Evolutionary conservation across 2,888 invertebrate genomes (phyloP), one percentile per base, ranked within the genome.

Genomic region (Torymus aiolomorphi): DNA sequence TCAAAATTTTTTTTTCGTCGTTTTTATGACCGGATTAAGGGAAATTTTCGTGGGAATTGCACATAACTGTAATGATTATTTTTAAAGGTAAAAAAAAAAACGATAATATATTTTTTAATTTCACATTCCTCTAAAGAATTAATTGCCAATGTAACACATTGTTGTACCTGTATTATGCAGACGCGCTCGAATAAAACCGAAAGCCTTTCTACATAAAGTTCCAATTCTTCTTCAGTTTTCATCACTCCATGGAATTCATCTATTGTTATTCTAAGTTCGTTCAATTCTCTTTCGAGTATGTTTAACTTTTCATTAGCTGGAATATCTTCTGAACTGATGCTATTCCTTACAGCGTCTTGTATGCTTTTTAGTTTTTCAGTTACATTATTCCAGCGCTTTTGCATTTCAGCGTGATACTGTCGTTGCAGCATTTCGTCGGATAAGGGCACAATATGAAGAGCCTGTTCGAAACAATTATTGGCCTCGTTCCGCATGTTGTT

Each of bases 341-440:
- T 94, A 76, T 94, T 93, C 2, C 95, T 93, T 0, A 95, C 94
- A 0, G 93, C 92, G 49, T 92, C 91, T 84, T 96, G 95, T 61
- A 96, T 93, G 24, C 92, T 92, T 66, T 92, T 93, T 10, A 96
- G 95, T 85, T 92, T 92, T 0, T 92, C 90, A 0, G 94, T 92
- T 0, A 96, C 91, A 31, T 92, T 92, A 71, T 92, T 92, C 96
- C 96, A 97, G 83, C 95, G 94, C 81, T 95, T 94, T 88, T 96
- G 95, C 49, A 96, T 91, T 84, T 96, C 95, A 0, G 94, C 93
- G 88, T 96, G 95, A 91, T 95, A 95, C 86, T 95, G 94, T 2
- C 96, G 92, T 87, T 96, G 96, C 0, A 95, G 91, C 93, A 95
- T 94, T 91, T 96, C 96, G 86, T 97, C 97, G 0, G 96, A 94